Evolutionary conservation across 2,113 vertebrate genomes (phyloP).

Genomic region (Rissa tridactyla): DNA sequence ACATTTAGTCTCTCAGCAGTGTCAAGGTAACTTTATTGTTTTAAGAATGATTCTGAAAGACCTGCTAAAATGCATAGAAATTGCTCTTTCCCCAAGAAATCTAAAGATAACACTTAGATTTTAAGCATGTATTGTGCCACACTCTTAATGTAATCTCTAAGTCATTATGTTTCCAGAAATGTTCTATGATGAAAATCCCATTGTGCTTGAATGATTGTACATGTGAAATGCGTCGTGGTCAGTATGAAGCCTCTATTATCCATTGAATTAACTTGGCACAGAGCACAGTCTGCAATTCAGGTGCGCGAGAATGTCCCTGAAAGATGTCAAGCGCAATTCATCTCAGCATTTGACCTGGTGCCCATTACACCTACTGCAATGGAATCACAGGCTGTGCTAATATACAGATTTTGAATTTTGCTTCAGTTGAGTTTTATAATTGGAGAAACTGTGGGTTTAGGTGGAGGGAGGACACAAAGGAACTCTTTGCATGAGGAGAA

Average conservation of each 20-base stretch:
- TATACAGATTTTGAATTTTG: background rate
- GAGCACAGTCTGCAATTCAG: slow-evolving; percentile 61
- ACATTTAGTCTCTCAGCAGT: background rate
- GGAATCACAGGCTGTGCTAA: background rate
- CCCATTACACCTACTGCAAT: background rate
- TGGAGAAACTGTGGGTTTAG: background rate
- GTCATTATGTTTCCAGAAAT: slow-evolving; percentile 19
- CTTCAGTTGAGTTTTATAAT: slow-evolving; percentile 28
- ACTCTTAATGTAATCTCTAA: background rate
- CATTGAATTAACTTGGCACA: slow-evolving; percentile 46
- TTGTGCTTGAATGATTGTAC: slow-evolving; percentile 27
- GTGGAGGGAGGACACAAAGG: slow-evolving; percentile 1
- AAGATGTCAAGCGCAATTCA: slow-evolving; percentile 50
- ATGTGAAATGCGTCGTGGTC: slow-evolving; percentile 21
- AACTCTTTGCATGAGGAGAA: background rate
- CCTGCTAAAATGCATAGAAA: background rate
- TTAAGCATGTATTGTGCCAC: background rate
- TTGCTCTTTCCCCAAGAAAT: background rate
- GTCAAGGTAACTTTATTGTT: background rate
- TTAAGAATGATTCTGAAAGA: background rate
- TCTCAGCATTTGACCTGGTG: slow-evolving; percentile 25
- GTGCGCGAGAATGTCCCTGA: slow-evolving; percentile 28
- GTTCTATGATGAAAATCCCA: background rate
- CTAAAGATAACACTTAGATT: background rate
- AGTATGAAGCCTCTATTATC: slow-evolving; percentile 32